Evolutionary conservation across 2,113 vertebrate genomes (phyloP).

Genomic region (Onychorhynchus coronatus): DNA sequence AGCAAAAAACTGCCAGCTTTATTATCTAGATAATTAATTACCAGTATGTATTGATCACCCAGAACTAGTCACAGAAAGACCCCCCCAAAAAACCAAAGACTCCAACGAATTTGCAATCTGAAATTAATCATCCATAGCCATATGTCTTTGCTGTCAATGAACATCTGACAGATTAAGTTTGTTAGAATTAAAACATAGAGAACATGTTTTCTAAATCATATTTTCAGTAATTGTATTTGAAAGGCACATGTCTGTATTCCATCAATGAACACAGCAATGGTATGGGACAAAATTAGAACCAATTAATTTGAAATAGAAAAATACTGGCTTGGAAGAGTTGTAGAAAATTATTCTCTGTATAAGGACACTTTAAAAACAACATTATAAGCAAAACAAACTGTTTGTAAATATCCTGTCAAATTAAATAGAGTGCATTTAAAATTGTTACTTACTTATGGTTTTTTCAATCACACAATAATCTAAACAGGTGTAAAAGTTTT

Average conservation of each 20-base stretch:
- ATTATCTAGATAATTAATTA: not conserved
- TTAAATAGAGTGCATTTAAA: not conserved
- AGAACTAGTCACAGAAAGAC: not conserved
- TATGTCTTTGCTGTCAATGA: not conserved
- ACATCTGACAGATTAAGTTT: not conserved
- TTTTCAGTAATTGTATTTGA: not conserved
- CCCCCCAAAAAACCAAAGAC: not conserved
- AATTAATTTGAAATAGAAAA: not conserved
- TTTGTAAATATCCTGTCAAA: not conserved
- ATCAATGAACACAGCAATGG: not conserved
- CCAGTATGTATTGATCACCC: not conserved
- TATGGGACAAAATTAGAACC: not conserved
- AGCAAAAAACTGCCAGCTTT: not conserved
- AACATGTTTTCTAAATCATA: not conserved
- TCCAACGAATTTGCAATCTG: not conserved
- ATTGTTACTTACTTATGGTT: rapidly evolving
- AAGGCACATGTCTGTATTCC: not conserved
- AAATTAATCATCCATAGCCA: constrained; percentile 18
- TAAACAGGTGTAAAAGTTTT: not conserved
- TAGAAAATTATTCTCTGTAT: not conserved
- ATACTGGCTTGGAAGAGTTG: not conserved
- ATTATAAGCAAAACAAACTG: not conserved
- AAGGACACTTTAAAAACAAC: not conserved
- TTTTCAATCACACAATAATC: not conserved
- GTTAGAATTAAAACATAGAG: not conserved